A percentile compares a stretch with the other conserved stretches of the same genome.
Conservation (phyloP, 2,113 vertebrate genomes). For the Apaloderma vittatum region DNA sequence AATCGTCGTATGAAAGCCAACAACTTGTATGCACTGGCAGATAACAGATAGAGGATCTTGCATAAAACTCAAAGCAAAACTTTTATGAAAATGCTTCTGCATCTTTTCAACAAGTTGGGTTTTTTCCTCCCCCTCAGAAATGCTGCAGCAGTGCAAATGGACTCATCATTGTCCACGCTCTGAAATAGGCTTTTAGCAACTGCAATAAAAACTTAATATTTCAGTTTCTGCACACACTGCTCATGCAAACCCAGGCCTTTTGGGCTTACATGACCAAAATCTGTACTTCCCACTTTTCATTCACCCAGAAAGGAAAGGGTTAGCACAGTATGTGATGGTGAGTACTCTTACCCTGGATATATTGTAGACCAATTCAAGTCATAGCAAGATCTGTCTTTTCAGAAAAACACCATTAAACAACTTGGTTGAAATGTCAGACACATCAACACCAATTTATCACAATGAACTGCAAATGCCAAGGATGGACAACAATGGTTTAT, state of each 20-base stretch:
- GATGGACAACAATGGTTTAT: constrained; percentile 77
- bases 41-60: not conserved
- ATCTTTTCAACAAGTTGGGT: not conserved
- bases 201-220: not conserved
- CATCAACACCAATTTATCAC: constrained; percentile 79
- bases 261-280: not conserved
- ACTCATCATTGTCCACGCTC: not conserved
- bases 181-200: not conserved
- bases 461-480: constrained; percentile 76
- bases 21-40: not conserved
- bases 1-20: not conserved
- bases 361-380: not conserved
- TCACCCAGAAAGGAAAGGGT: constrained; percentile 18
- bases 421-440: constrained; percentile 76
- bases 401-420: constrained; percentile 65
- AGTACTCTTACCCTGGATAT: not conserved
- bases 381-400: constrained; percentile 57
- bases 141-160: not conserved
- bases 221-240: not conserved
- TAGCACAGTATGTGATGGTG: not conserved
- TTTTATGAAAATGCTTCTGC: not conserved
- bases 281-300: not conserved
- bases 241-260: not conserved
- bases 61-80: not conserved
- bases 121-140: not conserved